Evolutionary conservation across 2,888 invertebrate species (phyloP), one percentile per base, ranked within the genome.

Genomic region (Therioaphis trifolii): DNA sequence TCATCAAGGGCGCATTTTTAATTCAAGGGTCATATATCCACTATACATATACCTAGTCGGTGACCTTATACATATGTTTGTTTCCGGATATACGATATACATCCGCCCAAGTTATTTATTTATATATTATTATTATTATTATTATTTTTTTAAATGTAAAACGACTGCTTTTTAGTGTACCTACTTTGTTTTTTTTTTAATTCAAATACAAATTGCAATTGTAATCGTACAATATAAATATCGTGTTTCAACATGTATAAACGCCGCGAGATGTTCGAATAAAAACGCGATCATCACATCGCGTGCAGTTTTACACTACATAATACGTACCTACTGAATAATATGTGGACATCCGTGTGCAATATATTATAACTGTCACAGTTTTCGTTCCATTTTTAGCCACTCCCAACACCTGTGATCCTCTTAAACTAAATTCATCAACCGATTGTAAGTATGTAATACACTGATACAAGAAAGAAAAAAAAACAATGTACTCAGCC

Each of bases 1-100:
- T n/a, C n/a, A n/a, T 66, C 76, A 77, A 77, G 76, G 76, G 76
- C 76, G 46, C 46, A 49, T 77, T 76, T 77, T 49, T 63, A 76
- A 77, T 77, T 78, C 68, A 71, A 80, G 71, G 79, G 79, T 71
- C 79, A 80, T 58, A 68, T 52, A n/a, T 46, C 15, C 71, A 12
- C 27, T 27, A 15, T 7, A 61, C 49, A 55, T 55, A 21, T 21
- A n/a, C 21, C 27, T 63, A 71, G 58, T 29, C 21, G 58, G 46
- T 18, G 79, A 80, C 79, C 79, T 80, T 71, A 49, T 14, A 29
- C 15, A n/a, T 43, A n/a, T 18, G 24, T 49, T 66, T n/a, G 15
- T 66, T 77, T 63, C 63, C 49, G 76, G 63, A 77, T 66, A 43
- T 24, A 61, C 21, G 7, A 43, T 27, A 63, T 9, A 46, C 46